phyloP scores from a whole-genome alignment of 2,888 invertebrate genomes.

The Limnephilus lunatus region DNA sequence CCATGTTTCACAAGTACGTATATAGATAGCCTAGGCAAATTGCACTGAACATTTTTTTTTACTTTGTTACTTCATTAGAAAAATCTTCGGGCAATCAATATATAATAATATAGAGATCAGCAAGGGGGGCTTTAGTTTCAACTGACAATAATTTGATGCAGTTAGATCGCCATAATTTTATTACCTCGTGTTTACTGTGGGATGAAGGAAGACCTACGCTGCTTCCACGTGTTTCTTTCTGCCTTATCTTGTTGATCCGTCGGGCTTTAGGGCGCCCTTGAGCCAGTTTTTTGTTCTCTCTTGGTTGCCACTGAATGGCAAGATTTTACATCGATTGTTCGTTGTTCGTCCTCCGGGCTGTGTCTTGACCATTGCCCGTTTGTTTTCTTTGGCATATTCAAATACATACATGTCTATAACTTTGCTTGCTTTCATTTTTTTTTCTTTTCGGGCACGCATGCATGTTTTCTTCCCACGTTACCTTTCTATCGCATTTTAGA shows the following conservation, averaged over 20 bases:
- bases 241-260: background rate
- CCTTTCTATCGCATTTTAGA: no score
- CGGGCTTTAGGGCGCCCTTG: background rate
- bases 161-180: background rate
- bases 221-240: background rate
- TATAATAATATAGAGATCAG: background rate
- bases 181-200: background rate
- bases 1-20: no score
- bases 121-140: background rate
- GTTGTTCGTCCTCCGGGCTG: background rate
- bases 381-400: background rate
- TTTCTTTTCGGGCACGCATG: background rate
- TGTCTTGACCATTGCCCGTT: background rate
- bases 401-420: background rate
- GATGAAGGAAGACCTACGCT: no score
- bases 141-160: background rate
- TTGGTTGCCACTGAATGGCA: background rate
- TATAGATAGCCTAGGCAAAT: no score
- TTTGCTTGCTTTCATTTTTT: background rate
- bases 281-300: background rate
- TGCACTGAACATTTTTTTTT: no score
- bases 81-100: no score
- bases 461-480: background rate
- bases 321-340: background rate
- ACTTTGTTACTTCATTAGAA: no score